These are phyloP conservation scores for Agonum fuliginosum DNA, from an alignment of 2,888 invertebrate genomes.

Conservation along the genomic window DNA sequence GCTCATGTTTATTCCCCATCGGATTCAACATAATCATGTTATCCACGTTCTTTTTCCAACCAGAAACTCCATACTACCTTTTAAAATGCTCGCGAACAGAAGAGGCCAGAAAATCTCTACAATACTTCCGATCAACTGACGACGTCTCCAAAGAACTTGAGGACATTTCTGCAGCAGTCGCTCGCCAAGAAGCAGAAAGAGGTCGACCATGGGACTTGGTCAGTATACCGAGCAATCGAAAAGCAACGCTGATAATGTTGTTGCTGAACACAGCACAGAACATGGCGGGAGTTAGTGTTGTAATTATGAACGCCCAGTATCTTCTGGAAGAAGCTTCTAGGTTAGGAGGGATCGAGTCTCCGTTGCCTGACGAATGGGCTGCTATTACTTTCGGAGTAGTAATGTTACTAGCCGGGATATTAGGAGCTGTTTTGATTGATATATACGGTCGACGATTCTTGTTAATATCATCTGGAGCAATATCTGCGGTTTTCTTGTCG, in stretches of 20 bases:
- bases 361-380: slow-evolving; percentile 61
- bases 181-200: slow-evolving; percentile 68
- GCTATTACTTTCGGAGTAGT: slow-evolving; percentile 69
- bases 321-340: slow-evolving; percentile 12
- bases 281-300: slow-evolving; percentile 70
- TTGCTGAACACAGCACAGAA: slow-evolving; percentile 70
- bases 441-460: slow-evolving; percentile 69
- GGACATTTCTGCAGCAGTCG: slow-evolving; percentile 69
- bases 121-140: slow-evolving; percentile 7
- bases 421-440: slow-evolving; percentile 63
- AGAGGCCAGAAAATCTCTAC: slow-evolving; percentile 67
- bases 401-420: slow-evolving; percentile 68
- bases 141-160: slow-evolving; percentile 68
- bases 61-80: slow-evolving; percentile 71
- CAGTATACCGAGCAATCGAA: slow-evolving; percentile 68
- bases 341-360: slow-evolving; percentile 10
- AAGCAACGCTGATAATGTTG: slow-evolving; percentile 69
- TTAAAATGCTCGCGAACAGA: slow-evolving; percentile 67
- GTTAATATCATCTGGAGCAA: slow-evolving; percentile 67
- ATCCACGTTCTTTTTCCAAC: slow-evolving; percentile 69
- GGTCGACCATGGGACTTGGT: slow-evolving; percentile 69
- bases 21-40: slow-evolving; percentile 67
- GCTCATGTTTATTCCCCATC: slow-evolving; percentile 68
- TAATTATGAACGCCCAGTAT: slow-evolving; percentile 70
- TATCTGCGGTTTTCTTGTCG: slow-evolving; percentile 68